phyloP scores from a whole-genome alignment of 2,797 vertebrate species.

The Enteromius viviparus region DNA sequence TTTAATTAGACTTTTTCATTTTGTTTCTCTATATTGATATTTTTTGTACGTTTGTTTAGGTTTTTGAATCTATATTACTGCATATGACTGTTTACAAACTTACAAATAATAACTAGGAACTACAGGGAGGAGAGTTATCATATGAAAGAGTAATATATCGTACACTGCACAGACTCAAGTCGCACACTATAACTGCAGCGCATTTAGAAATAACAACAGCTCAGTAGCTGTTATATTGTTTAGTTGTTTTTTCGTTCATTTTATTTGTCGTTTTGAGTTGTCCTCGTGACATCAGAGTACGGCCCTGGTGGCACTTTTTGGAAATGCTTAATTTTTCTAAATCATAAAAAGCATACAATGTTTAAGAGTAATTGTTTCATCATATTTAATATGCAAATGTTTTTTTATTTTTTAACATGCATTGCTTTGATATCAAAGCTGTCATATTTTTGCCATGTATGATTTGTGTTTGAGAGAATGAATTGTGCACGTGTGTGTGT shows the following conservation, averaged over 20 bases:
- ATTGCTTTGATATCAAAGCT: slow-evolving; percentile 78
- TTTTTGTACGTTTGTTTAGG: slow-evolving; percentile 69
- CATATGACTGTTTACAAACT: slow-evolving; percentile 88
- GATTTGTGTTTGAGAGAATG: slow-evolving; percentile 82
- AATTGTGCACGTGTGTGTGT: slow-evolving; percentile 66
- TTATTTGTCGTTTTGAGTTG: slow-evolving; percentile 55
- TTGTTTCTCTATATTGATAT: slow-evolving; percentile 65
- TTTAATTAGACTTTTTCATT: slow-evolving; percentile 69
- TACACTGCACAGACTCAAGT: slow-evolving; percentile 73
- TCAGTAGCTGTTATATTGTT: slow-evolving; percentile 74
- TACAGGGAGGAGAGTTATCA: slow-evolving; percentile 78
- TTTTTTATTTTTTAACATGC: slow-evolving; percentile 71
- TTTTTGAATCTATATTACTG: slow-evolving; percentile 77
- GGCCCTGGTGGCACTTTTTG: slow-evolving; percentile 72
- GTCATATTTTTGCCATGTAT: slow-evolving; percentile 76
- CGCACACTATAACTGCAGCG: slow-evolving; percentile 71
- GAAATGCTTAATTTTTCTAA: slow-evolving; percentile 66
- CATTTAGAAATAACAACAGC: slow-evolving; percentile 78
- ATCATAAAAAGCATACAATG: not conserved
- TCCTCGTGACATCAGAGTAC: slow-evolving; percentile 66
- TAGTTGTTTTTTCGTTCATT: slow-evolving; percentile 61
- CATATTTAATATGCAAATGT: slow-evolving; percentile 83
- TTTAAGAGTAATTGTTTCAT: slow-evolving; percentile 13
- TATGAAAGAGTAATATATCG: slow-evolving; percentile 53
- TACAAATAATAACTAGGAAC: slow-evolving; percentile 70